A percentile compares a stretch with the other conserved stretches of the same genome.
These are phyloP conservation scores for Andrena haemorrhoa DNA, from an alignment of 2,888 invertebrate genomes.

Conservation along the genomic window DNA sequence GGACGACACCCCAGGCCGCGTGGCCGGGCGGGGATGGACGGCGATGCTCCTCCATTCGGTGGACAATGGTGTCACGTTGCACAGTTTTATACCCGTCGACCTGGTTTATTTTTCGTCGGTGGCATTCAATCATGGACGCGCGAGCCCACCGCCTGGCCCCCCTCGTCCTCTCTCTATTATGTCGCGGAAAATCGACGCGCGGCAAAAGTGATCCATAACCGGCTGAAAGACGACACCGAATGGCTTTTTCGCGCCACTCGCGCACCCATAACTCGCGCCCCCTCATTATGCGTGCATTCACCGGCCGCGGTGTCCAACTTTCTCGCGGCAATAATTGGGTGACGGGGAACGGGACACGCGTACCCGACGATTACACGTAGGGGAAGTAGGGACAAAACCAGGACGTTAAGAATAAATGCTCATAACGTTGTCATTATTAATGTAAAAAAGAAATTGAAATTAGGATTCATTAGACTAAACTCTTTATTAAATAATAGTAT, in stretches of 20 bases:
- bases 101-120: constrained; percentile 62
- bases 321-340: not conserved
- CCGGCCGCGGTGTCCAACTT: constrained; percentile 26
- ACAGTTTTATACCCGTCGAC: constrained; percentile 66
- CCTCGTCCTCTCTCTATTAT: constrained; percentile 34
- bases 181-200: constrained; percentile 55
- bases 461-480: too few species aligned
- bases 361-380: not conserved
- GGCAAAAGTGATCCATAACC: constrained; percentile 47
- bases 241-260: constrained; percentile 15
- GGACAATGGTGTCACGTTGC: constrained; percentile 73
- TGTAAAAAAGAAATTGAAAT: too few species aligned
- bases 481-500: too few species aligned
- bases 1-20: constrained; percentile 25
- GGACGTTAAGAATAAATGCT: too few species aligned
- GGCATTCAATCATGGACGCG: constrained; percentile 62
- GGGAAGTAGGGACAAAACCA: too few species aligned
- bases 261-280: not conserved
- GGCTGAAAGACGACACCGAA: constrained; percentile 50
- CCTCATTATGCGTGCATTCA: constrained; percentile 38
- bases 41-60: constrained; percentile 61
- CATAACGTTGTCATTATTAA: too few species aligned
- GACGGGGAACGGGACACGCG: not conserved
- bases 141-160: not conserved
- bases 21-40: constrained; percentile 27